Evolutionary conservation across 2,113 vertebrate species (phyloP), one percentile per base, ranked within the genome.

Genomic region (Strigops habroptila): DNA sequence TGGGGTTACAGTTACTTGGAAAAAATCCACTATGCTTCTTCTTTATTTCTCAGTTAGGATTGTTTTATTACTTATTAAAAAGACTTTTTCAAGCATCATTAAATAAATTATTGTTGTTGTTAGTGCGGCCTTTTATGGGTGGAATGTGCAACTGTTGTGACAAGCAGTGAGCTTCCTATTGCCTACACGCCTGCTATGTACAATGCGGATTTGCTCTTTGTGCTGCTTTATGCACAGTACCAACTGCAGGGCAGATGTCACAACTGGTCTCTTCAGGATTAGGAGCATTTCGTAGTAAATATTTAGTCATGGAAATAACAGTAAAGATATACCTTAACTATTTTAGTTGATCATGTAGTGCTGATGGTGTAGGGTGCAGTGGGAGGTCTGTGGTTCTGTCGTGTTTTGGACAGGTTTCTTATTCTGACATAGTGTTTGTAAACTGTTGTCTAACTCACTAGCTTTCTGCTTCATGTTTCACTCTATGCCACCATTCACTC

Each of bases 31-130:
- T 49, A 0, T n/a, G 30, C 57, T 31, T 30, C 52, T 73, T 91
- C 18, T 49, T 93, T 90, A 74, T 91, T 94, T 96, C 57, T 93
- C 77, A 75, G 44, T 95, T 93, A 74, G 55, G 75, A 28, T 86
- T 77, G 30, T 12, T 87, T 37, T 73, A 71, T 80, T 91, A 52
- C 62, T 89, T 65, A 69, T 89, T 65, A 69, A 81, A 62, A 70
- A 44, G 49, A 84, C 44, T 15, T 83, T 92, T 87, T 64, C 57
- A 31, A 49, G 65, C 57, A 59, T 75, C 67, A 10, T 49, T 14
- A 44, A 77, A 28, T 31, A 59, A 86, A 52, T 31, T 2, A 0
- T 7, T 33, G 13, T 68, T 77, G 43, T 10, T 65, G 28, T 64
- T 63, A 37, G 28, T 4, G n/a, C 13, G 22, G 15, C 6, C 28